Percentiles rank a stretch among this genome's conserved stretches.
Conservation (phyloP, 2,113 vertebrate genomes). For the Dendrocopos noguchii region DNA sequence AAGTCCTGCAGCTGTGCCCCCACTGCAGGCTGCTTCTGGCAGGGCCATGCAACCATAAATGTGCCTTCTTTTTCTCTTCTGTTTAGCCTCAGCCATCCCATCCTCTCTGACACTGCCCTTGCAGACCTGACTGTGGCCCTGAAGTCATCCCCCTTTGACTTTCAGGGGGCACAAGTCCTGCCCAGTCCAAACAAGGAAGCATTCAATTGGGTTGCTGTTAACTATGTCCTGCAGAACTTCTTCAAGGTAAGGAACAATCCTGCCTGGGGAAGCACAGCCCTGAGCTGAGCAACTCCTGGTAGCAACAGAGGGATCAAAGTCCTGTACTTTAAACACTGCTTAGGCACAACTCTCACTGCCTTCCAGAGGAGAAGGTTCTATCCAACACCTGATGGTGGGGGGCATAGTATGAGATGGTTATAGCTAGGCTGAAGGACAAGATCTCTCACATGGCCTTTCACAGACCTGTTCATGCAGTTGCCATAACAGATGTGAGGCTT, state of each 20-base stretch:
- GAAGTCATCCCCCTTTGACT: slow-evolving; percentile 44
- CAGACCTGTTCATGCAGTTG: neutral
- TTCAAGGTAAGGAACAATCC: slow-evolving; percentile 41
- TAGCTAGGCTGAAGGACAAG: neutral
- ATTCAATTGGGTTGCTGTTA: slow-evolving; percentile 53
- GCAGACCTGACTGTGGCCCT: slow-evolving; percentile 25
- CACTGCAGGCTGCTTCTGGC: neutral
- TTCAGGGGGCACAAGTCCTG: slow-evolving; percentile 24
- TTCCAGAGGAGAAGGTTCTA: neutral
- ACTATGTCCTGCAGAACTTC: slow-evolving; percentile 59
- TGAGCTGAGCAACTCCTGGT: neutral
- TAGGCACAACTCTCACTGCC: neutral
- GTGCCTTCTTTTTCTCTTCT: slow-evolving; percentile 6
- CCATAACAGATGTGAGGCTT: neutral
- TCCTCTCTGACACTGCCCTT: neutral
- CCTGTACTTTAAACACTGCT: neutral
- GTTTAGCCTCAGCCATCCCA: slow-evolving; percentile 23
- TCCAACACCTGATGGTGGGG: neutral
- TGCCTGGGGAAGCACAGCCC: neutral
- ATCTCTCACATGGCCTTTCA: neutral
- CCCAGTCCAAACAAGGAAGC: slow-evolving; percentile 1
- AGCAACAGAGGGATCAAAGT: neutral
- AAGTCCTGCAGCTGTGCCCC: neutral
- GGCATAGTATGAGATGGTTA: neutral
- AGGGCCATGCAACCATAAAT: neutral